phyloP scores from a whole-genome alignment of 2,113 vertebrate species.

The Ondatra zibethicus region DNA sequence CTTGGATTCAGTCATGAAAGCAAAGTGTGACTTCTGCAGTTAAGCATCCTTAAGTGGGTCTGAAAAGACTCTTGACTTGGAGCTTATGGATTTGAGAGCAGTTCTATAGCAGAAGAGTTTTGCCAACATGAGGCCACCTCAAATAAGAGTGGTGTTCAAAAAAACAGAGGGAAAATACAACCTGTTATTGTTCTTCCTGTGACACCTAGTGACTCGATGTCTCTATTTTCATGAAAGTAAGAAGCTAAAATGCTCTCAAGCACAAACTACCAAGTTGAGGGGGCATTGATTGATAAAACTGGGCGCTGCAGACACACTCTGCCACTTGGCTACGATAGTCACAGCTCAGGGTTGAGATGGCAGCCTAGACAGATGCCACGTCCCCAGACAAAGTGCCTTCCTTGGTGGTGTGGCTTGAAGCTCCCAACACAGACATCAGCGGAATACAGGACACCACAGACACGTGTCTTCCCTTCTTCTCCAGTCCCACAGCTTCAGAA shows the following conservation, averaged over 20 bases:
- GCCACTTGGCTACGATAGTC: neutral
- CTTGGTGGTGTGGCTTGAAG: fast-evolving
- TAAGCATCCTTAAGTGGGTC: neutral
- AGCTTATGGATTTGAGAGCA: neutral
- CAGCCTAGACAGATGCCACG: fast-evolving
- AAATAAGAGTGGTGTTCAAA: neutral
- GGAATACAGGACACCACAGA: neutral
- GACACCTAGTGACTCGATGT: neutral
- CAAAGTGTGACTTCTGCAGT: neutral
- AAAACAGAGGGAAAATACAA: fast-evolving
- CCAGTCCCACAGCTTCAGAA: neutral
- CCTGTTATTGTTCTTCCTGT: too few relatives aligned
- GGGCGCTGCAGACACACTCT: neutral
- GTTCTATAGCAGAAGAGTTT: neutral
- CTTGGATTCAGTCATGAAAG: neutral
- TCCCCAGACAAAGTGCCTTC: fast-evolving
- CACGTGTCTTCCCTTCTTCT: fast-evolving
- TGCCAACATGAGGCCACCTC: neutral
- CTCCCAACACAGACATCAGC: neutral
- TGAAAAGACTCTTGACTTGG: neutral
- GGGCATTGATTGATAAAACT: neutral
- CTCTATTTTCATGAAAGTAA: conserved; percentile 11
- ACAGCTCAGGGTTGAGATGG: fast-evolving
- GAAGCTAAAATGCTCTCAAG: conserved; percentile 8
- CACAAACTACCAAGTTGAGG: neutral